These are phyloP conservation scores for Myotis davidii DNA, from an alignment of 2,113 vertebrate genomes.

Conservation along the genomic window DNA sequence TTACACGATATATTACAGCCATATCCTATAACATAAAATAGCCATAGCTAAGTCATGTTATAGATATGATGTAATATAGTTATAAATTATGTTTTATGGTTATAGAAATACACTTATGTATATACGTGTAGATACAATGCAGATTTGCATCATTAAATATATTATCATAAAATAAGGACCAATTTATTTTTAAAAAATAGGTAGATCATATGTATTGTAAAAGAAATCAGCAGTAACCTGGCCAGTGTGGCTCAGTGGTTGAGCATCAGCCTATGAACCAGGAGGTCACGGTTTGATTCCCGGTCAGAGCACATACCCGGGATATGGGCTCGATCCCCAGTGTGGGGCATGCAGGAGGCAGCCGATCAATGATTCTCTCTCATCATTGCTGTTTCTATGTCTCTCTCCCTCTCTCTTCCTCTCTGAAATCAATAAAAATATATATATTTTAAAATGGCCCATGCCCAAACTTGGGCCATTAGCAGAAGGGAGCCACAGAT, in stretches of 20 bases:
- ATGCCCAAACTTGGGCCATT: rapidly evolving
- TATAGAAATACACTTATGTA: not conserved
- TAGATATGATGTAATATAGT: not conserved
- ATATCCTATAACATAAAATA: not conserved
- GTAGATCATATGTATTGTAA: not conserved
- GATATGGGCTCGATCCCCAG: too few species aligned
- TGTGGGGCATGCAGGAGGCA: too few species aligned
- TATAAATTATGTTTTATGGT: not conserved
- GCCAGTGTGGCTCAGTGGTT: too few species aligned
- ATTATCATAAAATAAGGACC: not conserved
- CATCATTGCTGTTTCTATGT: too few species aligned
- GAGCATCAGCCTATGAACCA: too few species aligned
- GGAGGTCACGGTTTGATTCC: too few species aligned
- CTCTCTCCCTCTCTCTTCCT: too few species aligned
- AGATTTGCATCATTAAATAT: not conserved
- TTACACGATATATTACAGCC: not conserved
- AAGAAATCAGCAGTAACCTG: not conserved
- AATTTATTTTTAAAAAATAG: not conserved
- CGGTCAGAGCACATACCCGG: too few species aligned
- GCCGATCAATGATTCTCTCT: too few species aligned
- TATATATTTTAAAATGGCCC: too few species aligned
- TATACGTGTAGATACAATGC: not conserved
- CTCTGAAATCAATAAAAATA: too few species aligned
- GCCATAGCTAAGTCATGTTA: not conserved
- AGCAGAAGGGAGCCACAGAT: not conserved